phyloP scores from a whole-genome alignment of 2,113 vertebrate genomes.

The Murina feae region DNA sequence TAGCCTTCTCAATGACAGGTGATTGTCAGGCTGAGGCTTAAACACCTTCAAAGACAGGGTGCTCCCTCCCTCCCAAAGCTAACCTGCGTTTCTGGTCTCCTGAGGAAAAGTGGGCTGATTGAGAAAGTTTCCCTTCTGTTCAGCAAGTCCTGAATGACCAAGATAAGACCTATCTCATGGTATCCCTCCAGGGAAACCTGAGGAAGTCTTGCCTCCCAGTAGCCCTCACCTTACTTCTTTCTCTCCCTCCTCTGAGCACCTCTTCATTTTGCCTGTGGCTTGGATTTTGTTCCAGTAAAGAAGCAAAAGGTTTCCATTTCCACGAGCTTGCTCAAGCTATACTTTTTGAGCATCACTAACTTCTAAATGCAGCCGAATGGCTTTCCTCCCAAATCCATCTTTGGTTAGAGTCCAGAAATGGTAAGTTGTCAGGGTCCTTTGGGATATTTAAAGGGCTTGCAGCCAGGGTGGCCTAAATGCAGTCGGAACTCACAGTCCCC shows the following conservation, averaged over 20 bases:
- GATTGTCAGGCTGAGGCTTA: neutral
- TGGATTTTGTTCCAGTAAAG: slow-evolving; percentile 6
- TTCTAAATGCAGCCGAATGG: neutral
- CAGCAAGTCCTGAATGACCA: neutral
- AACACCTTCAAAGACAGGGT: neutral
- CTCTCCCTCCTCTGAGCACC: neutral
- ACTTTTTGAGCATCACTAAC: neutral
- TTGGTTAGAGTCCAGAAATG: slow-evolving; percentile 32
- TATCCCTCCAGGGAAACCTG: neutral
- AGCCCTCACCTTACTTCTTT: neutral
- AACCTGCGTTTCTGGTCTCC: neutral
- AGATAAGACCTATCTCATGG: neutral
- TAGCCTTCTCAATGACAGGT: neutral
- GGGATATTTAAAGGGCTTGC: neutral
- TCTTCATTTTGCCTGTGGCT: slow-evolving; percentile 16
- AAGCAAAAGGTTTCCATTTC: neutral
- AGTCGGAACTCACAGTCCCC: neutral
- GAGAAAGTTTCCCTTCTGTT: neutral
- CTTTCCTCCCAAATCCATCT: slow-evolving; percentile 32
- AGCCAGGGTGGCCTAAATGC: slow-evolving; percentile 31
- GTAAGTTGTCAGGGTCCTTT: slow-evolving; percentile 41
- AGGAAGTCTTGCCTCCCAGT: neutral
- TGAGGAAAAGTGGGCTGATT: neutral
- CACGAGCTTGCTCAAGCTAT: neutral
- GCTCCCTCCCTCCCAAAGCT: neutral